Evolutionary conservation across 2,888 invertebrate species (phyloP).

Genomic region (Drosophila stalkeri): DNA sequence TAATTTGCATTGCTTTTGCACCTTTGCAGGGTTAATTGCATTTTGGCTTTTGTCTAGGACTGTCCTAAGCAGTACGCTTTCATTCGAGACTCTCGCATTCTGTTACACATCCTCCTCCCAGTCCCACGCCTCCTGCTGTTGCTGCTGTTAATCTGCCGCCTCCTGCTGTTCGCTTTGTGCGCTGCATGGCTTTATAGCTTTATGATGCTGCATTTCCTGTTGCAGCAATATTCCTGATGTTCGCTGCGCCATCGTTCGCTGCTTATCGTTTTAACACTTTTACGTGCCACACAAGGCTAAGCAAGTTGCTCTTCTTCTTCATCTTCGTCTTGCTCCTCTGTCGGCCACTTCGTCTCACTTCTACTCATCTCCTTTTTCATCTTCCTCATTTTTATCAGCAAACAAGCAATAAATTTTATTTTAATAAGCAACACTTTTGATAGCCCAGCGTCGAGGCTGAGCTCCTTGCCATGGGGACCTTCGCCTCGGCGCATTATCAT

Average conservation of each 20-base stretch:
- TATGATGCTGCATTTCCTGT: conserved; percentile 55
- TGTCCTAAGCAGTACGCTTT: background rate
- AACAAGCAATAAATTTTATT: conserved; percentile 81
- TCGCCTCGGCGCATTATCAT: conserved; percentile 10
- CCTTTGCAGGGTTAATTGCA: conserved; percentile 47
- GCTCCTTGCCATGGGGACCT: conserved; percentile 17
- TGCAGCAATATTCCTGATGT: conserved; percentile 62
- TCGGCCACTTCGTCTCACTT: conserved; percentile 13
- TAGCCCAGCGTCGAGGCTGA: conserved; percentile 46
- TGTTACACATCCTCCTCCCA: background rate
- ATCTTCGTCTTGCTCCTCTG: conserved; percentile 26
- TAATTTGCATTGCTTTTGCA: conserved; percentile 44
- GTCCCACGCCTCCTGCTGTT: background rate
- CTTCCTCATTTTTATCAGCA: conserved; percentile 75
- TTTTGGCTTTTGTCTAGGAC: conserved; percentile 49
- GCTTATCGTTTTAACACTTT: conserved; percentile 79
- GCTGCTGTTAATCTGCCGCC: background rate
- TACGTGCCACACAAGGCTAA: conserved; percentile 47
- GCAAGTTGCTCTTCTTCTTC: conserved; percentile 15
- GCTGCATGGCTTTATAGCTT: conserved; percentile 30
- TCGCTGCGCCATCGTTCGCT: conserved; percentile 42
- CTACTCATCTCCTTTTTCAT: conserved; percentile 38
- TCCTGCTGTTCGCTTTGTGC: conserved; percentile 9
- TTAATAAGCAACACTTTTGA: conserved; percentile 81
- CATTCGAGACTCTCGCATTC: no score